A percentile compares a stretch with the other conserved stretches of the same genome.
Conservation (phyloP, 2,113 vertebrate genomes). For the Burhinus oedicnemus region DNA sequence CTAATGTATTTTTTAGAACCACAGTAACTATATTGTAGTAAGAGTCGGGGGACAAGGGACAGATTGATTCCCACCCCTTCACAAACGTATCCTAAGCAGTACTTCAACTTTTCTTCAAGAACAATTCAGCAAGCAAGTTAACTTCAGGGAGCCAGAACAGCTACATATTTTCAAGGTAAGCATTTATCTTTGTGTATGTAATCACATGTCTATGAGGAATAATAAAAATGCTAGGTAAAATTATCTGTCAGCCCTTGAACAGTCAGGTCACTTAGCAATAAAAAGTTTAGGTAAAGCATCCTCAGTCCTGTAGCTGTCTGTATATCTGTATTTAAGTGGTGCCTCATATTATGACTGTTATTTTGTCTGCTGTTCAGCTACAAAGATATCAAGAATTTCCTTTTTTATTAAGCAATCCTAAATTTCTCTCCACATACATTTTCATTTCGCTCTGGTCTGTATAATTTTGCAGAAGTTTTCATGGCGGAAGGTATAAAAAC, state of each 20-base stretch:
- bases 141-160: constrained; percentile 5
- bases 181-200: background rate
- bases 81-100: background rate
- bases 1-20: constrained; percentile 31
- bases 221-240: background rate
- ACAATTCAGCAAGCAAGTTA: constrained; percentile 34
- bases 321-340: background rate
- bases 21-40: constrained; percentile 57
- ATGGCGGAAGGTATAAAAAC: background rate
- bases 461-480: background rate
- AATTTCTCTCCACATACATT: background rate
- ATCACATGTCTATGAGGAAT: background rate
- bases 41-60: background rate
- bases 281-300: background rate
- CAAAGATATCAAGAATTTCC: background rate
- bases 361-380: background rate
- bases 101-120: constrained; percentile 34
- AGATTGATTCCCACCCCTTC: background rate
- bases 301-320: background rate
- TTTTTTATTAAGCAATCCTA: background rate
- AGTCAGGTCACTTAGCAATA: background rate
- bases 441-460: background rate
- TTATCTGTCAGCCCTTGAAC: constrained; percentile 1
- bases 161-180: background rate
- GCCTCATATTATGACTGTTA: background rate